Conservation (phyloP, 2,888 invertebrate genomes). For the Syrista parreyssii region DNA sequence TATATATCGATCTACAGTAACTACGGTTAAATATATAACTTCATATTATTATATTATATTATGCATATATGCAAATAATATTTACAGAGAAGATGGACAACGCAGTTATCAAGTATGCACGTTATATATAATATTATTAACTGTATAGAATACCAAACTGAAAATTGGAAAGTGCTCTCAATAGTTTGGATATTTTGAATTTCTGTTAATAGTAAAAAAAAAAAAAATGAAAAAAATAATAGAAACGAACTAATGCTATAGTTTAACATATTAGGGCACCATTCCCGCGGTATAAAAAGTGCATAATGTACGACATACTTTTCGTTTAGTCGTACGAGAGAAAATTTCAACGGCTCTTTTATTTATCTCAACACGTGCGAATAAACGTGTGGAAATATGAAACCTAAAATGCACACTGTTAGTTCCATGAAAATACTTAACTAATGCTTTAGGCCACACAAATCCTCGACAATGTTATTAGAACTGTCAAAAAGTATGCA, state of each 20-base stretch:
- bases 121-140: slow-evolving; percentile 12
- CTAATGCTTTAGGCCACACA: slow-evolving; percentile 42
- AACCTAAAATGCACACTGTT: slow-evolving; percentile 29
- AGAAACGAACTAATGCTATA: slow-evolving; percentile 37
- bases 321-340: slow-evolving; percentile 7
- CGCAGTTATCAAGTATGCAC: slow-evolving; percentile 29
- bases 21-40: slow-evolving; percentile 48
- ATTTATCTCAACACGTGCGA: slow-evolving; percentile 2
- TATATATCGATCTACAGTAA: slow-evolving; percentile 40
- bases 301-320: slow-evolving; percentile 30
- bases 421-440: slow-evolving; percentile 34
- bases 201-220: slow-evolving; percentile 35
- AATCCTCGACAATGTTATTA: slow-evolving; percentile 27
- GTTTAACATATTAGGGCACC: slow-evolving; percentile 43
- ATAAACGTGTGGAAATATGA: slow-evolving; percentile 21
- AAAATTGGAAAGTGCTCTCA: slow-evolving; percentile 20
- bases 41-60: slow-evolving; percentile 42
- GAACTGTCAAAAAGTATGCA: neutral
- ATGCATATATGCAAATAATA: slow-evolving; percentile 50
- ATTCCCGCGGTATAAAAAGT: slow-evolving; percentile 36
- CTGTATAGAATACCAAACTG: slow-evolving; percentile 15
- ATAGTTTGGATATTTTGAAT: slow-evolving; percentile 24
- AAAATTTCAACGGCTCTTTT: slow-evolving; percentile 10
- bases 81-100: slow-evolving; percentile 36
- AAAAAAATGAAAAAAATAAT: neutral